phyloP scores from a whole-genome alignment of 2,113 vertebrate genomes.

The Ammodytes dubius region DNA sequence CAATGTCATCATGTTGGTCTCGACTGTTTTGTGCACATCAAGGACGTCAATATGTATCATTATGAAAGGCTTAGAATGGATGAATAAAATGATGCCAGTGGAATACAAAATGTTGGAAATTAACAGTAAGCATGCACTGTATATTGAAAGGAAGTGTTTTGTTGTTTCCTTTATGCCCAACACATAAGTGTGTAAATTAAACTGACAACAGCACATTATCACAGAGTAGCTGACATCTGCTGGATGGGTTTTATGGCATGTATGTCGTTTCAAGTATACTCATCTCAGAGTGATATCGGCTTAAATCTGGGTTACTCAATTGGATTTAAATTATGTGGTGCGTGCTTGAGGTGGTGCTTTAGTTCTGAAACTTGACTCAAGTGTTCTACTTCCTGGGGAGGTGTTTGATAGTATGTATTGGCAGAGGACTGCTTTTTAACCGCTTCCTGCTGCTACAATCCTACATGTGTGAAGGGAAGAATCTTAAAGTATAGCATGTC shows the following conservation, averaged over 20 bases:
- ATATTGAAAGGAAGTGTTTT: too few species aligned
- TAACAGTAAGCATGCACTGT: too few species aligned
- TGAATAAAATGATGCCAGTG: too few species aligned
- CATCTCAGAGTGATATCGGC: not conserved
- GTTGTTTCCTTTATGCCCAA: not conserved
- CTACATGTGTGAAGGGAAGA: not conserved
- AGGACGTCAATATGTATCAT: not conserved
- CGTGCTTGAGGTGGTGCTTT: constrained; percentile 4
- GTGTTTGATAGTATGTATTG: constrained; percentile 12
- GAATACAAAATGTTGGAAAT: too few species aligned
- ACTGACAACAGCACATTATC: not conserved
- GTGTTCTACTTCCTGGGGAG: constrained; percentile 14
- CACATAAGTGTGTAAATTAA: constrained; percentile 12
- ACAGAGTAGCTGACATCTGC: not conserved
- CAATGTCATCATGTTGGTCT: not conserved
- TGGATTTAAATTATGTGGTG: constrained; percentile 16
- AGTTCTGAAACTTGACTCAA: constrained; percentile 1
- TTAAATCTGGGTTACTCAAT: not conserved
- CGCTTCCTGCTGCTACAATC: not conserved
- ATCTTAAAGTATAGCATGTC: not conserved
- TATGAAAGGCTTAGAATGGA: too few species aligned
- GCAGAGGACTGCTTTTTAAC: not conserved
- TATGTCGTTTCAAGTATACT: not conserved
- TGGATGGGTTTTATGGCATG: constrained; percentile 7
- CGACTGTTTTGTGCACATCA: not conserved